Percentiles rank a stretch among this genome's conserved stretches.
phyloP scores from a whole-genome alignment of 92 coral and sea anemone genomes.

The Palythoa caribaeorum region DNA sequence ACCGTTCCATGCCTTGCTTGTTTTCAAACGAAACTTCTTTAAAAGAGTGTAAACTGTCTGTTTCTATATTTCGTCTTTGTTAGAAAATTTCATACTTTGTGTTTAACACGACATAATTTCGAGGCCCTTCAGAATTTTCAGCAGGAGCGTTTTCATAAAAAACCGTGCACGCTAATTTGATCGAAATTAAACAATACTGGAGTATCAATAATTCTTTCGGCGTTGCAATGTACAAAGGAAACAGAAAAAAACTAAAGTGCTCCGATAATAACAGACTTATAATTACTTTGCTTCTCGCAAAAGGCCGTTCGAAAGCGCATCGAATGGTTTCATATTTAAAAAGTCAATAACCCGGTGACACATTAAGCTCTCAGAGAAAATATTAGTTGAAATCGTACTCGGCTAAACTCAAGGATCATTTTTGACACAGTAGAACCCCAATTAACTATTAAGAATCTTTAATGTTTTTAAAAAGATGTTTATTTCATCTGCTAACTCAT shows the following conservation, averaged over 20 bases:
- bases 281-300: slow-evolving; percentile 23
- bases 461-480: slow-evolving; percentile 2
- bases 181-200: slow-evolving; percentile 33
- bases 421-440: neutral
- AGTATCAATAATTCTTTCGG: slow-evolving; percentile 25
- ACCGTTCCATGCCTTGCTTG: neutral
- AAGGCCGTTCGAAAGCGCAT: slow-evolving; percentile 3
- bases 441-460: neutral
- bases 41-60: slow-evolving; percentile 19
- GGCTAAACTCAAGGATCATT: slow-evolving; percentile 1
- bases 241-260: slow-evolving; percentile 13
- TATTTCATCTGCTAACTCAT: slow-evolving; percentile 23
- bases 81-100: slow-evolving; percentile 37
- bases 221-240: slow-evolving; percentile 6
- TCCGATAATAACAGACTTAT: slow-evolving; percentile 22
- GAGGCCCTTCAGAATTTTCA: slow-evolving; percentile 15
- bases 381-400: neutral
- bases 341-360: slow-evolving; percentile 4
- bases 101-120: slow-evolving; percentile 25
- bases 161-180: slow-evolving; percentile 24
- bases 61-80: slow-evolving; percentile 13
- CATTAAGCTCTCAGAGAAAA: neutral
- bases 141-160: slow-evolving; percentile 28
- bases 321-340: slow-evolving; percentile 22
- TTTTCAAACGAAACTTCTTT: slow-evolving; percentile 15